These are phyloP conservation scores for Megaceryle alcyon DNA, from an alignment of 2,797 vertebrate genomes.

Conservation along the genomic window DNA sequence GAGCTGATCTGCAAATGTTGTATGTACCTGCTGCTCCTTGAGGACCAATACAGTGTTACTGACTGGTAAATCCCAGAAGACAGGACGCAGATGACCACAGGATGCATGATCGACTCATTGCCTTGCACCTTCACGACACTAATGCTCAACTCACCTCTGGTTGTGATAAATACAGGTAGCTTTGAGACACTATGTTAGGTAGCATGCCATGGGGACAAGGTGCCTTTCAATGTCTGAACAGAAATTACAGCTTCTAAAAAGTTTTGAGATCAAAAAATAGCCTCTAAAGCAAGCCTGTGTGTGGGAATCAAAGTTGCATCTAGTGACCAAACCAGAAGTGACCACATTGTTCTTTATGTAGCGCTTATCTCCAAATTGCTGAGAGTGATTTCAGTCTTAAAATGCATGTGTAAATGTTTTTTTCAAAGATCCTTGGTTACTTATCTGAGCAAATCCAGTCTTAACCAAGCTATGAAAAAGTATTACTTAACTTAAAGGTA, in stretches of 20 bases:
- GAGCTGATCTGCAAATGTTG: neutral
- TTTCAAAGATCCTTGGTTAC: neutral
- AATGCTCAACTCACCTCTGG: neutral
- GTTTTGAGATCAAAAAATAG: neutral
- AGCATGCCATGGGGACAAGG: fast-evolving
- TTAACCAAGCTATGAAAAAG: constrained; percentile 24
- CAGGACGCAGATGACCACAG: fast-evolving
- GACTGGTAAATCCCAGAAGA: neutral
- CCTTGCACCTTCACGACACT: neutral
- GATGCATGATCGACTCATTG: fast-evolving
- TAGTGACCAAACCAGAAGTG: neutral
- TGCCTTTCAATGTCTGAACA: neutral
- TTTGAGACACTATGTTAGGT: neutral
- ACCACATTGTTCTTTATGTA: fast-evolving
- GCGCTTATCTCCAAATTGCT: neutral
- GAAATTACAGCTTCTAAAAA: neutral
- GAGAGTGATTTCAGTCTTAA: constrained; percentile 3
- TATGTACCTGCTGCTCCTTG: neutral
- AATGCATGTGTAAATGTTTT: neutral
- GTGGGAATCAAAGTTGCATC: neutral
- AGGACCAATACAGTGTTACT: neutral
- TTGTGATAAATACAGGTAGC: fast-evolving
- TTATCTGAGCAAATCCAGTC: constrained; percentile 14
- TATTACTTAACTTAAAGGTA: constrained; percentile 16
- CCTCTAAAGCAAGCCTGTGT: neutral